Base-by-base conservation (phyloP, 2,888 invertebrate genomes). In the Branchipolynoe longqiensis region DNA sequence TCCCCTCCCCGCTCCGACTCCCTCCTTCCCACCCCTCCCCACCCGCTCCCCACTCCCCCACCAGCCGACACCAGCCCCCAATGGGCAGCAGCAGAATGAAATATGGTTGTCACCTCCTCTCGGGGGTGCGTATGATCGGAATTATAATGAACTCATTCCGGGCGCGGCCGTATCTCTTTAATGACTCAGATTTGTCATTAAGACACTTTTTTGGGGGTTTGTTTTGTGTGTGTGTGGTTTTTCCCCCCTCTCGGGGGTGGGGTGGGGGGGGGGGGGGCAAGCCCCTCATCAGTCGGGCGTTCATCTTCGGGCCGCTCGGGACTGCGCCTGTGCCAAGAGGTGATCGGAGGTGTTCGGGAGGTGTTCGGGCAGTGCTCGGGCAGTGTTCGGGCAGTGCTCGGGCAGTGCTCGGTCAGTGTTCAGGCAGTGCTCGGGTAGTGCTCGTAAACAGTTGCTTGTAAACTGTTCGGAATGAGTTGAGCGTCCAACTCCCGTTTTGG, bases 111-210 rank as follows among this genome's bases (percentile, higher is more conserved):
- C 69, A 69, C 69, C 69, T 69, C 12, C 69, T 69, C 69, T 69
- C 69, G 36, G 22, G 69, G 69, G 69, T n/a, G 36, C 69, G 69
- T 69, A 69, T 69, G 69, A 69, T 69, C 69, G 69, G 69, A 69
- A 69, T 69, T 69, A 69, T 69, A 69, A 69, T 69, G 69, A 69
- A 69, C 69, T 69, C 69, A 69, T 69, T 69, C 38, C 69, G 69
- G 69, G 36, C 36, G 2, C 36, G 36, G 69, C 69, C 36, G 36
- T 69, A 69, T 69, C 69, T 69, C 69, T 69, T 69, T 69, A 69
- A 69, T 69, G 69, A 69, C 69, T 33, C 69, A 69, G 69, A 69
- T 69, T 69, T 69, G 69, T 69, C 69, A 69, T 69, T 69, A 69
- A 69, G 69, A 25, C 69, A 25, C 0, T 69, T 69, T 69, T 69